Evolutionary conservation across 2,797 vertebrate genomes (phyloP).

Genomic region (Sebastes elongatus): DNA sequence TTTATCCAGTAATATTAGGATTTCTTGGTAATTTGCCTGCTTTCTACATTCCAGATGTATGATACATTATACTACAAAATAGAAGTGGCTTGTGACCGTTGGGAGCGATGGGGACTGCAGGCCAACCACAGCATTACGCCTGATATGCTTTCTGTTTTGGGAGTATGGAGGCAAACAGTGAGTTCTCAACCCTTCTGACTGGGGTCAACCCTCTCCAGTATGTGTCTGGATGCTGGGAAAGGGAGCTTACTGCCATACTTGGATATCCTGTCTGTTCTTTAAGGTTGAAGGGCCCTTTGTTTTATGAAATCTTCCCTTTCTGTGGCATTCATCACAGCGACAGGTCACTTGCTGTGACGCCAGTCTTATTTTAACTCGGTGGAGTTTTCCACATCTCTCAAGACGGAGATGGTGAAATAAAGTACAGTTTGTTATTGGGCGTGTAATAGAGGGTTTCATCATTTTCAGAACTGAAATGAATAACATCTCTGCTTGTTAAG

Average conservation of each 20-base stretch:
- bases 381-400: slow-evolving; percentile 33
- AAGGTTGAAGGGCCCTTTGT: background rate
- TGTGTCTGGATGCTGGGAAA: slow-evolving; percentile 58
- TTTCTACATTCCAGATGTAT: slow-evolving; percentile 22
- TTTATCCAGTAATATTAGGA: background rate
- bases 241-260: slow-evolving; percentile 60
- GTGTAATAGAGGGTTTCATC: background rate
- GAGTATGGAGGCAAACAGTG: slow-evolving; percentile 41
- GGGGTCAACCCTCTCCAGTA: slow-evolving; percentile 35
- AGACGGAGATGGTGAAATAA: background rate
- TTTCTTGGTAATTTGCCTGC: background rate
- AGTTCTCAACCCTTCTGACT: slow-evolving; percentile 27
- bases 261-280: slow-evolving; percentile 49
- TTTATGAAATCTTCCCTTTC: slow-evolving; percentile 30
- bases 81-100: slow-evolving; percentile 10
- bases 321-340: slow-evolving; percentile 2
- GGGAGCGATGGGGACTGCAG: background rate
- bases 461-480: background rate
- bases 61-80: slow-evolving; percentile 4
- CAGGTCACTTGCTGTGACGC: background rate
- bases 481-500: background rate
- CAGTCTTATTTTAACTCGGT: background rate
- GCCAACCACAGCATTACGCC: slow-evolving; percentile 45
- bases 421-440: background rate
- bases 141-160: slow-evolving; percentile 44